Base-by-base conservation (phyloP, 1,140 invertebrate genomes). In the Periplaneta americana region DNA sequence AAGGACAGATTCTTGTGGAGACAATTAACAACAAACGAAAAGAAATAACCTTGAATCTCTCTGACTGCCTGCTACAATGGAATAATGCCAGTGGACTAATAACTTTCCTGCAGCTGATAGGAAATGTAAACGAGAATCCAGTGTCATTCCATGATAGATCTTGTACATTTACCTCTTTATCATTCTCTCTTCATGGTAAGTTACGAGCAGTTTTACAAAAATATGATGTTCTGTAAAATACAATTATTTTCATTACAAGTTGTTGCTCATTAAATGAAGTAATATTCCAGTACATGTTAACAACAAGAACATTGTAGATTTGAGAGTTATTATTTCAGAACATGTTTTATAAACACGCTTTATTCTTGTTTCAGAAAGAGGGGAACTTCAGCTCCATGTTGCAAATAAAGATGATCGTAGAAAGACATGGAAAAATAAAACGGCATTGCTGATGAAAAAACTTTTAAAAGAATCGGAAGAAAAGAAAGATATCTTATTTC, bases 401-500 rank as follows among this genome's bases (percentile, higher is more conserved):
- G 32, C 39, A 9, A n/a, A 9, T 11, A 57, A 15, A 32, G 2
- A 2, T 74, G 37, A 48, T 57, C 79, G 79, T 22, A 35, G 32
- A 77, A 48, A 35, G 9, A 11, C 35, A 57, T 77, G 75, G 74
- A 31, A 75, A 28, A 37, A 31, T 34, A 2, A 81, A 28, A 36
- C 75, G 3, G 31, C 22, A 35, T 39, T 32, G n/a, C 22, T 81
- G 34, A 81, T 33, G n/a, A 31, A 76, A n/a, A 75, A 37, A 39
- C 34, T 81, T 15, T 10, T 75, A 22, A 33, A 39, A 17, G 80
- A 81, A 48, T 33, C 39, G 3, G 74, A 35, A n/a, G 37, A 48
- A 33, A 39, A 75, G 11, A 79, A 81, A 18, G 80, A 84, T 80
- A 79, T 83, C 57, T 28, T 84, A 32, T 57, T 81, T 2, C 57